Evolutionary conservation across 2,797 vertebrate genomes (phyloP), one percentile per base, ranked within the genome.

Genomic region (Gobio occitaniae): DNA sequence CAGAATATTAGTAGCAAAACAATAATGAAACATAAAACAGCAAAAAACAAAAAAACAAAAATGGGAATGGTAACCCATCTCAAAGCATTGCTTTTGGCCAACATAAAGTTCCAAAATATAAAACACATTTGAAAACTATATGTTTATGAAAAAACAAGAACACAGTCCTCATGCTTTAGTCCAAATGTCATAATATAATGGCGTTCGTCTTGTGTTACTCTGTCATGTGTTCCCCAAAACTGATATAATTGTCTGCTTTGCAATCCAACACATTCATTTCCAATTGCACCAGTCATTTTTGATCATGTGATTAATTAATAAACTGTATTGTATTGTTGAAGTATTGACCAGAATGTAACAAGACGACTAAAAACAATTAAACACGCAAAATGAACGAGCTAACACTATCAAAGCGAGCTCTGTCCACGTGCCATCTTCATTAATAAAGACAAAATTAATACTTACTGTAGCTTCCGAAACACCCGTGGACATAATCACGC

Each of bases 381-480:
- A 59, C 54, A 59, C 9, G 1, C 56, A 11, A 59, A 4, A n/a
- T n/a, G 21, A 59, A 4, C 19, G 6, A 59, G 16, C 56, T n/a
- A 59, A 59, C 1, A 59, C 9, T 11, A 21, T 56, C 19, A 21
- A n/a, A n/a, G n/a, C n/a, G 50, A 16, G 50, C 50, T 16, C 50
- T 52, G 15, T 4, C 16, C 16, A 7, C 52, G 5, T 21, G 7
- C 9, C 7, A 9, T 56, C 19, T 4, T 19, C n/a, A n/a, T 59
- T 59, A 11, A 25, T 25, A n/a, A 61, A 9, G 41, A 1, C 41
- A 41, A 41, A 1, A 41, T 2, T 7, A 41, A 7, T 41, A 65
- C 81, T 83, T 66, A 74, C 81, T 7, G n/a, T 52, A 3, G 81
- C 71, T 52, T 83, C 59, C 71, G 29, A 16, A 54, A 66, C 71